Evolutionary conservation across 2,113 vertebrate species (phyloP).

Genomic region (Ochotona curzoniae): DNA sequence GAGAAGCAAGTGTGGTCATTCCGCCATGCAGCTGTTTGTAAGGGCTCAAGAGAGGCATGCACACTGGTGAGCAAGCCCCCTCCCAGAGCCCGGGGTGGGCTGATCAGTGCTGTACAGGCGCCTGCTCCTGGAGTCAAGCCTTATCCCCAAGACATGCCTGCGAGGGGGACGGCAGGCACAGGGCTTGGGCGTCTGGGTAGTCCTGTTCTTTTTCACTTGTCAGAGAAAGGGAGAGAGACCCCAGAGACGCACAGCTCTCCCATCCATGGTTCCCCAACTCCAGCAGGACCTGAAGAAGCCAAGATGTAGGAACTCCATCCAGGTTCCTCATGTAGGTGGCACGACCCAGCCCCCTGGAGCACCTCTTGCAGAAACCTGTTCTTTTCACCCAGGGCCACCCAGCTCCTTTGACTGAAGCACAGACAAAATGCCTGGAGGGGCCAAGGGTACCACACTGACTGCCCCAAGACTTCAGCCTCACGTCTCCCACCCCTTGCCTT

Average conservation of each 20-base stretch:
- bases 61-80: fast-evolving
- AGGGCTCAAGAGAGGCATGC: fast-evolving
- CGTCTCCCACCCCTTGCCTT: not conserved
- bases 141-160: not conserved
- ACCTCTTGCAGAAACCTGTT: too few species aligned
- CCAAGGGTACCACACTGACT: not conserved
- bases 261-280: too few species aligned
- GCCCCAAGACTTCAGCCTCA: not conserved
- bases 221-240: too few species aligned
- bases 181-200: not conserved
- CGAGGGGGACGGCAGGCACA: not conserved
- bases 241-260: too few species aligned
- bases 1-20: fast-evolving
- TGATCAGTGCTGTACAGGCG: fast-evolving
- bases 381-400: too few species aligned
- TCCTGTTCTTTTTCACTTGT: too few species aligned
- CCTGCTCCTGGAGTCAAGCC: not conserved
- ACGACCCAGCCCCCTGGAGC: too few species aligned
- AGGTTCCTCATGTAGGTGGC: too few species aligned
- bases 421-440: not conserved
- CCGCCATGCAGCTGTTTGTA: not conserved
- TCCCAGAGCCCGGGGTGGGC: too few species aligned
- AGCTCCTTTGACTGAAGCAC: not conserved
- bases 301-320: too few species aligned
- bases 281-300: too few species aligned